Conservation (phyloP, 92 coral and sea anemone species). For the Ricordea florida region DNA sequence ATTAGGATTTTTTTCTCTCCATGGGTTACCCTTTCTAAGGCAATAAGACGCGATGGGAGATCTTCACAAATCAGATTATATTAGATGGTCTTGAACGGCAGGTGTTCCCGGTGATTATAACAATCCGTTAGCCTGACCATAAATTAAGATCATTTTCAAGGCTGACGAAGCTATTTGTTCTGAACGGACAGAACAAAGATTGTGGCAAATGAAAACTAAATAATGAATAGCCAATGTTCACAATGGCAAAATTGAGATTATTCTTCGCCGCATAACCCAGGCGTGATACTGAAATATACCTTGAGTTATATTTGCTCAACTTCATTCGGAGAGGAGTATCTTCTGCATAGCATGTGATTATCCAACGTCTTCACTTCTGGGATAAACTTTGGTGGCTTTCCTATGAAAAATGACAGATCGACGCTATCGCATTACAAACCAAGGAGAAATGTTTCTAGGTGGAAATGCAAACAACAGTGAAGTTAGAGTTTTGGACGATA, state of each 20-base stretch:
- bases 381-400: not conserved
- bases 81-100: no score
- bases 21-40: not conserved
- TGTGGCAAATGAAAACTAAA: slow-evolving; percentile 4
- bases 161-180: slow-evolving; percentile 5
- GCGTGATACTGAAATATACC: no score
- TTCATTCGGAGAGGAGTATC: no score
- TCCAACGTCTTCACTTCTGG: no score
- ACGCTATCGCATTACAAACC: slow-evolving; percentile 19
- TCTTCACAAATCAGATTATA: not conserved
- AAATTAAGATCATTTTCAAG: slow-evolving; percentile 5
- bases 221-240: slow-evolving; percentile 3
- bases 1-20: no score
- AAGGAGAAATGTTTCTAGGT: slow-evolving; percentile 4
- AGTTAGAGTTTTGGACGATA: not conserved
- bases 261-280: slow-evolving; percentile 21
- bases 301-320: no score
- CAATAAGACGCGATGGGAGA: not conserved
- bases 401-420: slow-evolving; percentile 1
- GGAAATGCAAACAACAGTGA: slow-evolving; percentile 13
- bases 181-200: slow-evolving; percentile 12
- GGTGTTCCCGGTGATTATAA: no score
- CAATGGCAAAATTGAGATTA: slow-evolving; percentile 5
- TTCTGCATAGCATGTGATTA: no score
- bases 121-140: not conserved